phyloP scores from a whole-genome alignment of 2,888 invertebrate genomes.

The Sarcophaga rosellei region DNA sequence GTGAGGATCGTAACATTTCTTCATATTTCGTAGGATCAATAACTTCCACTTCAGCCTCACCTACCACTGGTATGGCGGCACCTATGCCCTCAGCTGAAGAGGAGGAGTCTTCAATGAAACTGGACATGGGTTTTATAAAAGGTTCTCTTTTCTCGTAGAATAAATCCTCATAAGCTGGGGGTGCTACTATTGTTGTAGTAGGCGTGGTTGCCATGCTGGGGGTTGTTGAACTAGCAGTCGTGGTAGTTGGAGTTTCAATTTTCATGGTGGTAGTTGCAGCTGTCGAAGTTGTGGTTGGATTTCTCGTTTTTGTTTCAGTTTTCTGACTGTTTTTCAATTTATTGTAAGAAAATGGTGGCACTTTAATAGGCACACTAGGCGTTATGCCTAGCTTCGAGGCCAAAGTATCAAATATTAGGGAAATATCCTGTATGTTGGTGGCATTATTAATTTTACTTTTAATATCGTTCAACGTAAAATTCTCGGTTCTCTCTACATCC shows the following conservation, averaged over 20 bases:
- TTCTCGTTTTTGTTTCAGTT: constrained; percentile 71
- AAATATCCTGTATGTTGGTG: constrained; percentile 83
- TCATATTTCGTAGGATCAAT: constrained; percentile 81
- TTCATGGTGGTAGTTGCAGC: constrained; percentile 63
- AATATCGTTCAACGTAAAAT: constrained; percentile 76
- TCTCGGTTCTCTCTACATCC: constrained; percentile 79
- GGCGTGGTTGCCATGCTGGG: not conserved
- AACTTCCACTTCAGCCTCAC: constrained; percentile 81
- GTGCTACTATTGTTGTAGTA: constrained; percentile 7
- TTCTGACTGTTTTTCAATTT: constrained; percentile 77
- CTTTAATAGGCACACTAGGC: constrained; percentile 77
- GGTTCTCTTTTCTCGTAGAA: constrained; percentile 69
- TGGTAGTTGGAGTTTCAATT: constrained; percentile 16
- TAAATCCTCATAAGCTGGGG: constrained; percentile 68
- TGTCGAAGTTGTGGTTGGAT: constrained; percentile 63
- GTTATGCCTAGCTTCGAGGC: constrained; percentile 83
- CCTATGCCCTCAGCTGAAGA: constrained; percentile 74
- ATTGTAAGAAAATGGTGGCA: constrained; percentile 80
- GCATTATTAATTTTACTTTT: constrained; percentile 80
- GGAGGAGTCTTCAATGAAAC: constrained; percentile 74
- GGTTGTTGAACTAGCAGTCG: constrained; percentile 39
- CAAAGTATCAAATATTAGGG: constrained; percentile 85
- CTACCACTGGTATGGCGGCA: constrained; percentile 77
- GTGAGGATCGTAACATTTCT: constrained; percentile 79
- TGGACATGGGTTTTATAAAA: constrained; percentile 77